phyloP scores from a whole-genome alignment of 2,888 invertebrate genomes.

The Morinoia aosen region DNA sequence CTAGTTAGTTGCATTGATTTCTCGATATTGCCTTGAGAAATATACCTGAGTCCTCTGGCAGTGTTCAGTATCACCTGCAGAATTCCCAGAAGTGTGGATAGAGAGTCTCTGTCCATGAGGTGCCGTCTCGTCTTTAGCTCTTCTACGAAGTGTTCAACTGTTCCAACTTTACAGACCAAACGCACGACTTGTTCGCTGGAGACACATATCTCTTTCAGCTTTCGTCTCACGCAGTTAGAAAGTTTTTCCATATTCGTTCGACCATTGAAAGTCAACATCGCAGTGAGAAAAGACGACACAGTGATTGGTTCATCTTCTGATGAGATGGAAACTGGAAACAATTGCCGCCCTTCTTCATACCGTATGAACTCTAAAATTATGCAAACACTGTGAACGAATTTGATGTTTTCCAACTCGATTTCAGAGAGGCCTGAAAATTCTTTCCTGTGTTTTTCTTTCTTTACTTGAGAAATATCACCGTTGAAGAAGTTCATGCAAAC shows the following conservation, averaged over 20 bases:
- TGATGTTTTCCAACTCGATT: constrained; percentile 7
- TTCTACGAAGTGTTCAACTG: not conserved
- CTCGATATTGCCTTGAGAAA: not conserved
- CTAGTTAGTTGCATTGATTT: not conserved
- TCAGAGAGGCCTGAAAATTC: constrained; percentile 49
- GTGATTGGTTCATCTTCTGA: constrained; percentile 61
- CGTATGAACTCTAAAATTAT: constrained; percentile 56
- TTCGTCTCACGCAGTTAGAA: not conserved
- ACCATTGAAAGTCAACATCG: not conserved
- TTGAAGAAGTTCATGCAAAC: constrained; percentile 57
- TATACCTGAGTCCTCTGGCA: not conserved
- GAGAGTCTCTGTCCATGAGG: not conserved
- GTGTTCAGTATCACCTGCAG: not conserved
- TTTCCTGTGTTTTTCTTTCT: not conserved
- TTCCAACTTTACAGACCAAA: constrained; percentile 26
- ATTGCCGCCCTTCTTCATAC: constrained; percentile 62
- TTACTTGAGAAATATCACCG: not conserved
- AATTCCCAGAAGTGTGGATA: not conserved
- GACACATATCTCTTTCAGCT: not conserved
- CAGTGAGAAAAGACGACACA: not conserved
- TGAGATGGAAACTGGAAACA: constrained; percentile 61
- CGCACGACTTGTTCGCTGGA: not conserved
- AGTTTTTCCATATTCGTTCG: not conserved
- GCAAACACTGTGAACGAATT: constrained; percentile 54
- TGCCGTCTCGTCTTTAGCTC: constrained; percentile 19